phyloP scores from a whole-genome alignment of 2,113 vertebrate genomes.

The Gobius niger region DNA sequence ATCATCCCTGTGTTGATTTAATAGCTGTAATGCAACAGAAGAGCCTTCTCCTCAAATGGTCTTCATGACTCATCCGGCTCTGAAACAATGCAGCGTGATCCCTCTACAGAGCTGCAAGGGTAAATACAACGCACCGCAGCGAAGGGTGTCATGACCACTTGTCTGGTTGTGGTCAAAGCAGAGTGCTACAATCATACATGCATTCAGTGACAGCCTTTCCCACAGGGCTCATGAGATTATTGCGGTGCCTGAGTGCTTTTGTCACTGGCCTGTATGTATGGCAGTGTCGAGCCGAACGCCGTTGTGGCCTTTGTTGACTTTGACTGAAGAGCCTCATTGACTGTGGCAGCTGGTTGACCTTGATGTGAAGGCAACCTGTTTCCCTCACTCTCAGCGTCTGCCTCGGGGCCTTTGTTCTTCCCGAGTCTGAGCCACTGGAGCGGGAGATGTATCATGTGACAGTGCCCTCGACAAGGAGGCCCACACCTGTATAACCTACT shows the following conservation, averaged over 20 bases:
- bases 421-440: conserved; percentile 32
- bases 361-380: conserved; percentile 55
- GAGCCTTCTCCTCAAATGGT: conserved; percentile 49
- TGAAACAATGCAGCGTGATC: conserved; percentile 64
- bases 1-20: conserved; percentile 44
- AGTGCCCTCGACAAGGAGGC: conserved; percentile 12
- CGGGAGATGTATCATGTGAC: conserved; percentile 38
- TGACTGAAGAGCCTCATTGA: conserved; percentile 58
- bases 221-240: conserved; percentile 13
- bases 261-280: conserved; percentile 8
- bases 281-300: conserved; percentile 33
- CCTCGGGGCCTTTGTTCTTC: conserved; percentile 26
- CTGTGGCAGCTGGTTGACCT: conserved; percentile 65
- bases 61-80: conserved; percentile 66
- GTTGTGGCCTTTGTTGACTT: conserved; percentile 47
- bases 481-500: conserved; percentile 25
- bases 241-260: conserved; percentile 12
- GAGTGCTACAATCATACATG: neutral
- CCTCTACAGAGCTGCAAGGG: conserved; percentile 37
- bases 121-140: conserved; percentile 51
- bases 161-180: neutral
- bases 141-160: conserved; percentile 27
- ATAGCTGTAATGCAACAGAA: conserved; percentile 38
- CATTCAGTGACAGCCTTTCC: neutral
- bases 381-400: conserved; percentile 45